Percentiles rank a stretch among this genome's conserved stretches.
phyloP scores from a whole-genome alignment of 2,797 vertebrate species.

The Melanotaenia pygmaea region DNA sequence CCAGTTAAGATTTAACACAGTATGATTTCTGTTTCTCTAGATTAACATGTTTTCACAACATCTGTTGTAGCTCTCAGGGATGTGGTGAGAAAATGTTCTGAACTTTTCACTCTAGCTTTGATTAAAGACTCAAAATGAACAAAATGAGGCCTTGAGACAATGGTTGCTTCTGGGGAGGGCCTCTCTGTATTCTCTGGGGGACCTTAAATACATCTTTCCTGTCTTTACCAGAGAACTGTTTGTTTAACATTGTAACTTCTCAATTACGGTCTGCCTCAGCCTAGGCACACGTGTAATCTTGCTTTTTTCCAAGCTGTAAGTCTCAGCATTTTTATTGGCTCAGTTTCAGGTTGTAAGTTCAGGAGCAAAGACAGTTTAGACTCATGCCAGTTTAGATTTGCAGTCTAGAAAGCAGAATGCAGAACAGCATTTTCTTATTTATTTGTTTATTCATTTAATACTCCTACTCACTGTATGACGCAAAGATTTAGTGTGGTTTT shows the following conservation, averaged over 20 bases:
- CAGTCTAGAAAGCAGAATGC: slow-evolving; percentile 25
- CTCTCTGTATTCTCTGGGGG: slow-evolving; percentile 23
- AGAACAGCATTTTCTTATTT: background rate
- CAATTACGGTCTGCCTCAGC: slow-evolving; percentile 46
- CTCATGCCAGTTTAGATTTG: slow-evolving; percentile 28
- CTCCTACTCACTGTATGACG: background rate
- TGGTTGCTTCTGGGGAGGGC: slow-evolving; percentile 38
- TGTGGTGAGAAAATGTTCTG: slow-evolving; percentile 44
- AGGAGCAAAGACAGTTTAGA: slow-evolving; percentile 36
- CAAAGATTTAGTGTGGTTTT: background rate
- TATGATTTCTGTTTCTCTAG: slow-evolving; percentile 1
- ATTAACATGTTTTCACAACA: background rate
- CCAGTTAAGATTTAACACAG: background rate
- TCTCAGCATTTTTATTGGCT: slow-evolving; percentile 45
- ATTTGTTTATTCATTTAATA: background rate
- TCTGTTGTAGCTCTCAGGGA: slow-evolving; percentile 7
- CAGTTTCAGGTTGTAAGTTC: slow-evolving; percentile 26
- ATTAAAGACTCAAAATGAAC: slow-evolving; percentile 48
- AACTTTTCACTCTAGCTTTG: slow-evolving; percentile 51
- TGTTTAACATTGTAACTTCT: slow-evolving; percentile 54
- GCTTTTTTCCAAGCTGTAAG: slow-evolving; percentile 40
- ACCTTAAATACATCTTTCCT: slow-evolving; percentile 51
- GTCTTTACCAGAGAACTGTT: slow-evolving; percentile 44
- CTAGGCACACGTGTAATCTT: slow-evolving; percentile 50
- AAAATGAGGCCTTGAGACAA: slow-evolving; percentile 52